phyloP scores from a whole-genome alignment of 37 sponge, comb jelly and placozoan genomes.

The Corticium candelabrum region DNA sequence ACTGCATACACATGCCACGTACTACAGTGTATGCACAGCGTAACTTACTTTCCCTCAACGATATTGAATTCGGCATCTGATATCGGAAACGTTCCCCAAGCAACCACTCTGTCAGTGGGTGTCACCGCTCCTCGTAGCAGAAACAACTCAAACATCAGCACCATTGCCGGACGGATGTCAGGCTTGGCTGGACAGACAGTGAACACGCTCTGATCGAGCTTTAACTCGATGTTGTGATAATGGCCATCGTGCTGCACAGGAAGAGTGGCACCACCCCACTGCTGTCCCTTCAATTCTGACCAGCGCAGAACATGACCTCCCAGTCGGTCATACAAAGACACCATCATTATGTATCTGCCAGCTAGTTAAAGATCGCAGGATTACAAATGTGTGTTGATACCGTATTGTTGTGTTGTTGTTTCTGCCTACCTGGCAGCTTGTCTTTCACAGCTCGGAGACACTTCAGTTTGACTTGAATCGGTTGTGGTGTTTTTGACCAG shows the following conservation, averaged over 20 bases:
- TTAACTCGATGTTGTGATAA: conserved; percentile 23
- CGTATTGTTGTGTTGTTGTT: neutral
- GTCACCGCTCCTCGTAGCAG: conserved; percentile 33
- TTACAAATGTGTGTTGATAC: no score
- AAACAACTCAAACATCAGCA: conserved; percentile 33
- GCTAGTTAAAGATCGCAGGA: neutral
- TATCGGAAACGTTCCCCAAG: conserved; percentile 32
- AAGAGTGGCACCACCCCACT: conserved; percentile 36
- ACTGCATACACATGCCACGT: no score
- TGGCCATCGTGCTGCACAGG: conserved; percentile 25
- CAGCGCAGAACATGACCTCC: conserved; percentile 42
- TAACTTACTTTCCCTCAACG: conserved; percentile 1
- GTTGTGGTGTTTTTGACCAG: conserved; percentile 32
- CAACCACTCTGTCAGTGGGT: conserved; percentile 34
- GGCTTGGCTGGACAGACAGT: conserved; percentile 36
- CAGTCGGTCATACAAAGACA: conserved; percentile 37
- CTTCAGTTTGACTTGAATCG: conserved; percentile 32
- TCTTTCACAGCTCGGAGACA: conserved; percentile 28
- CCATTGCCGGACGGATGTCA: conserved; percentile 35
- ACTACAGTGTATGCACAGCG: no score
- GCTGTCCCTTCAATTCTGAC: conserved; percentile 27
- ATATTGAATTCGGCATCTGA: conserved; percentile 24
- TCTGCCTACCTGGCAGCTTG: conserved; percentile 16
- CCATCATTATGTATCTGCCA: conserved; percentile 28
- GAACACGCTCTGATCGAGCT: conserved; percentile 36